phyloP scores from a whole-genome alignment of 64 coral and sea anemone species.

The Acropora yongei region DNA sequence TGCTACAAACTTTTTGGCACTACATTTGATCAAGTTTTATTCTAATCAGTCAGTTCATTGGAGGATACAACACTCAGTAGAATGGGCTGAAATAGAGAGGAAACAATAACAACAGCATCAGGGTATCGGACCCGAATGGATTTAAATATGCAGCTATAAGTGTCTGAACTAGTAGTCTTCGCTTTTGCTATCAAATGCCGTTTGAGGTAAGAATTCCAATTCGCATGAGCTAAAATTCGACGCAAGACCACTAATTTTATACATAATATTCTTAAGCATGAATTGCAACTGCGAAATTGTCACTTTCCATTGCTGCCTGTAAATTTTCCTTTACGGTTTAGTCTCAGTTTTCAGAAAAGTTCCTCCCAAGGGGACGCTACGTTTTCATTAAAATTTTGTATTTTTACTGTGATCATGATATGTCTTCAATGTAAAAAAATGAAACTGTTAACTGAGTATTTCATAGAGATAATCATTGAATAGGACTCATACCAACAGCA shows the following conservation, averaged over 20 bases:
- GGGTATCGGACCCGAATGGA: not conserved
- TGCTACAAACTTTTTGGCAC: not conserved
- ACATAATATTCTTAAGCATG: conserved; percentile 7
- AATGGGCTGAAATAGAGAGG: not conserved
- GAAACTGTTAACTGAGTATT: no score
- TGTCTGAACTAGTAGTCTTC: not conserved
- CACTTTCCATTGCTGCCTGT: not conserved
- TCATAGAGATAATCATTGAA: not conserved
- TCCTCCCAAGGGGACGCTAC: no score
- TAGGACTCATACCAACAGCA: not conserved
- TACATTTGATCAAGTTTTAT: not conserved
- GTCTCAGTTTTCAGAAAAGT: not conserved
- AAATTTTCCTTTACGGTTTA: not conserved
- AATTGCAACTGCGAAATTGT: not conserved
- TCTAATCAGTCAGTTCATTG: conserved; percentile 6
- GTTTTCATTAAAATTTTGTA: no score
- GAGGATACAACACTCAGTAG: not conserved
- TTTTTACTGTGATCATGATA: no score
- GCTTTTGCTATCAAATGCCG: not conserved
- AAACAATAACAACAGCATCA: not conserved
- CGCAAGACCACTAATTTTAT: not conserved
- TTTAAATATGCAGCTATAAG: not conserved
- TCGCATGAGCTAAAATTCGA: not conserved
- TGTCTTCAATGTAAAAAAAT: no score
- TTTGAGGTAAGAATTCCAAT: not conserved